Conservation (phyloP, 1,140 invertebrate genomes). For the roundworm (Caenorhabditis elegans) region WBcel235 BX284605.5:14034001-14034500, state of each 20-base stretch:
- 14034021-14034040: neutral
- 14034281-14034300: neutral
- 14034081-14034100: neutral
- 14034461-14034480: neutral
- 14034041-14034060: neutral
- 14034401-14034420: neutral
- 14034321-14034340: neutral
- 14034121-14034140: neutral
- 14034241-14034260: neutral
- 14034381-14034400: too few relatives aligned
- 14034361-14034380: too few relatives aligned
- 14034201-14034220: neutral
- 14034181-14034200: neutral
- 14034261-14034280: neutral
- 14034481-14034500: neutral
- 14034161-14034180: neutral
- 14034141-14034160: neutral
- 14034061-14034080: neutral
- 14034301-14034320: neutral
- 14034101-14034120: neutral
- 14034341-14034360: too few relatives aligned
- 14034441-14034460: too few relatives aligned
- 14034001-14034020: too few relatives aligned
- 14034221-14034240: neutral
- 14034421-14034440: too few relatives aligned